Evolutionary conservation across 2,797 vertebrate species (phyloP), one percentile per base, ranked within the genome.

Genomic region (Crocodylus rhombifer): DNA sequence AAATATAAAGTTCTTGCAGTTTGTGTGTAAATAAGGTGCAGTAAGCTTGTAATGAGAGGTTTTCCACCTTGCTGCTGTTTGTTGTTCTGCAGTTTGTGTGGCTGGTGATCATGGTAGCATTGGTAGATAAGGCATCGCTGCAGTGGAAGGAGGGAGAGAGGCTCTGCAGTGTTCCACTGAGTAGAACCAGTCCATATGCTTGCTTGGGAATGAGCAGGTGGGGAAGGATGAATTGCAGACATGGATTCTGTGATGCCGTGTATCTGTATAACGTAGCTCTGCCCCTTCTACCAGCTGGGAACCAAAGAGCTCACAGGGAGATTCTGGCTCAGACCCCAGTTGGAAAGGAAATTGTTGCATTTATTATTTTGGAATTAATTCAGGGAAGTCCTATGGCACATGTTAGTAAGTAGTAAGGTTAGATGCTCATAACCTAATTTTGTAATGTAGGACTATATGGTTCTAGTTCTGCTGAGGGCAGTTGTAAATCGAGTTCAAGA

Each of bases 281-380:
- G n/a, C 33, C 61, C 42, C 64, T 51, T 2, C 73, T 20, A 1
- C 33, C 10, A 55, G 0, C 42, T 51, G 0, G 65, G 71, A 21
- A 4, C 55, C 0, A 0, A 75, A 62, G 51, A 28, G 7, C 17
- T 71, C 0, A 0, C 17, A 11, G 30, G 81, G 64, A 51, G 56
- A 78, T 12, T 0, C 1, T 51, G 80, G 84, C 64, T 61, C 36
- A 79, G 61, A 79, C 3, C 67, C 64, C 1, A 0, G 21, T 0
- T 62, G 55, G 20, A n/a, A 26, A 15, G 61, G 58, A 28, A 62
- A 4, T 56, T 80, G 75, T 36, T 25, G 21, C 12, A 16, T 36
- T 94, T 85, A 16, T 86, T 84, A 33, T 4, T 84, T 55, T 4
- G 86, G 78, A 74, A 58, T 12, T 82, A 83, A 57, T 86, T 2